Evolutionary conservation across 2,888 invertebrate species (phyloP), one percentile per base, ranked within the genome.

Genomic region (Sinopyrophorus schimmeli): DNA sequence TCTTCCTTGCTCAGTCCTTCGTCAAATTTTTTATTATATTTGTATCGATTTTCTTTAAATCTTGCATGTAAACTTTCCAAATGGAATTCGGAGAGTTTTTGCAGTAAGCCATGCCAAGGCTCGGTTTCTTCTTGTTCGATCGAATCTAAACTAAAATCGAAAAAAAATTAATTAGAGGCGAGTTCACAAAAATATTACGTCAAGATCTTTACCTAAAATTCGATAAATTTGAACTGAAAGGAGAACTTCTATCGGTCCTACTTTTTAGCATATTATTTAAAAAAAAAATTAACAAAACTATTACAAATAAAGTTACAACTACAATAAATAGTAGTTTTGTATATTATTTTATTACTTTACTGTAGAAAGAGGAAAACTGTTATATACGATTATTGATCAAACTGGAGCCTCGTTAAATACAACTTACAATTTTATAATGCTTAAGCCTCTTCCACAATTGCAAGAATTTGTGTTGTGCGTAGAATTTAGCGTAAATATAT

Each of bases 1-100:
- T 69, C 67, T 38, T 68, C 61, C 57, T 63, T 69, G 10, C 48
- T 62, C 5, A 74, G 62, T 5, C 66, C 67, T 15, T 50, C 38
- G 31, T 56, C 54, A 18, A 38, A 12, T 31, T 53, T 42, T 15
- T 5, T 11, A 1, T 16, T 16, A 12, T 23, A 16, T 14, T 40
- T 18, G 16, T 37, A 42, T 26, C 16, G 27, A 47, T 54, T 34
- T 37, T 57, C 44, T 41, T 62, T 60, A 42, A 71, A 70, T 18
- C 53, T 47, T 10, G 38, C 49, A 40, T 59, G 50, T 26, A 70
- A 49, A 4, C 46, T 24, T 21, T 65, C 57, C 18, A 70, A 46
- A 48, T 68, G 61, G 23, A 55, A 43, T 3, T 47, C 46, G 1
- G 59, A 55, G 9, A 69, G 43, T 52, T 63, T 61, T 35, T 65